Base-by-base conservation (phyloP, 2,113 vertebrate species). In the Brienomyrus brachyistius region DNA sequence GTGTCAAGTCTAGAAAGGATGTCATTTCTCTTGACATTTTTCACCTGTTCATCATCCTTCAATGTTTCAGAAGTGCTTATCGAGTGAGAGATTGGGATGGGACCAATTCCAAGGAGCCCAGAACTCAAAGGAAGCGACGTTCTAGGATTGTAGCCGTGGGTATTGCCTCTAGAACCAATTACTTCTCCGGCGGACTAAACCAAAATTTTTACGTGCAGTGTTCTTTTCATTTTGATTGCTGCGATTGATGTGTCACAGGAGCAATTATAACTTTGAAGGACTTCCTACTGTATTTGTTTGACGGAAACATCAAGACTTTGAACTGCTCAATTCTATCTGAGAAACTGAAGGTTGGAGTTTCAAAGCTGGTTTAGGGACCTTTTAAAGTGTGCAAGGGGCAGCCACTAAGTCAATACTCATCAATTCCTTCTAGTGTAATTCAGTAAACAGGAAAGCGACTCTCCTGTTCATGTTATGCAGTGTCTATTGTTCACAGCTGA, bases 341-440 rank as follows among this genome's bases (percentile, higher is more conserved):
- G 48, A 86, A 50, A 86, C 83, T 48, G 83, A 86, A 51, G 83
- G 83, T 51, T 86, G 45, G 23, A 86, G 83, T 80, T 19, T 80
- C 74, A 80, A 80, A 80, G 15, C 74, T 43, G 47, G 47, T 86
- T 86, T 50, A 27, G 83, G 83, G 83, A 86, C 83, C 83, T 86
- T 86, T 86, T 51, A 48, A 86, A n/a, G 51, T 86, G 83, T 50
- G 48, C 83, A 48, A 50, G 47, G 11, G 48, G 45, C 83, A 86
- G 83, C 83, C 23, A n/a, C 48, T 48, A 86, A 51, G 83, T 86
- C 83, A 51, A 86, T 86, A 86, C 83, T 51, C 83, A 86, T 86
- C 83, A 51, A 48, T 86, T 86, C 83, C 31, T 86, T 50, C 45
- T 50, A 48, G 83, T 51, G 83, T 51, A n/a, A 51, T 86, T 86